phyloP scores from a whole-genome alignment of 2,888 invertebrate genomes.

The Drosophila falleni region DNA sequence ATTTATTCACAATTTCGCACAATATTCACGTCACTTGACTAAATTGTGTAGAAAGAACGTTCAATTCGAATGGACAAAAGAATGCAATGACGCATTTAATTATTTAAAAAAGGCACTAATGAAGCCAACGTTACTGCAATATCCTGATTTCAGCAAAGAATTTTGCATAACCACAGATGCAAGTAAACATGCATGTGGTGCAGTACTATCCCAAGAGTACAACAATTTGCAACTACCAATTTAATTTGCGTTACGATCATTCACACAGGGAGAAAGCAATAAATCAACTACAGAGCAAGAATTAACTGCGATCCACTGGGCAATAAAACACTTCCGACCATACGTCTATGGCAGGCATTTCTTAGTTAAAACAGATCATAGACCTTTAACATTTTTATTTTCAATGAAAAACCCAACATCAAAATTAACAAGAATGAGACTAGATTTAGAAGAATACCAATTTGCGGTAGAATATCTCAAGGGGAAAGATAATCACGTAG shows the following conservation, averaged over 20 bases:
- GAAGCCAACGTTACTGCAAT: slow-evolving; percentile 8
- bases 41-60: neutral
- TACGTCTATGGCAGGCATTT: slow-evolving; percentile 11
- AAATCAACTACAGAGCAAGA: slow-evolving; percentile 3
- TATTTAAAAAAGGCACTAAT: neutral
- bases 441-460: neutral
- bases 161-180: slow-evolving; percentile 3
- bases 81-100: neutral
- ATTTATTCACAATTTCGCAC: too few relatives aligned
- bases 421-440: neutral
- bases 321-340: slow-evolving; percentile 10
- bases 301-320: slow-evolving; percentile 1
- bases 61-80: neutral
- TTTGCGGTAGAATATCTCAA: neutral
- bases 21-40: neutral
- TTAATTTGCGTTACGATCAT: too few relatives aligned
- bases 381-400: slow-evolving; percentile 1
- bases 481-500: slow-evolving; percentile 1
- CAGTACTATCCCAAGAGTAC: slow-evolving; percentile 1
- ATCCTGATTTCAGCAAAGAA: slow-evolving; percentile 4
- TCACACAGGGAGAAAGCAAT: too few relatives aligned
- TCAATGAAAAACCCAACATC: neutral
- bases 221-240: too few relatives aligned
- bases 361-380: slow-evolving; percentile 1
- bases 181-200: slow-evolving; percentile 1